Percentiles rank a stretch among this genome's conserved stretches.
These are phyloP conservation scores for Heteronetta atricapilla DNA, from an alignment of 2,113 vertebrate genomes.

Conservation along the genomic window DNA sequence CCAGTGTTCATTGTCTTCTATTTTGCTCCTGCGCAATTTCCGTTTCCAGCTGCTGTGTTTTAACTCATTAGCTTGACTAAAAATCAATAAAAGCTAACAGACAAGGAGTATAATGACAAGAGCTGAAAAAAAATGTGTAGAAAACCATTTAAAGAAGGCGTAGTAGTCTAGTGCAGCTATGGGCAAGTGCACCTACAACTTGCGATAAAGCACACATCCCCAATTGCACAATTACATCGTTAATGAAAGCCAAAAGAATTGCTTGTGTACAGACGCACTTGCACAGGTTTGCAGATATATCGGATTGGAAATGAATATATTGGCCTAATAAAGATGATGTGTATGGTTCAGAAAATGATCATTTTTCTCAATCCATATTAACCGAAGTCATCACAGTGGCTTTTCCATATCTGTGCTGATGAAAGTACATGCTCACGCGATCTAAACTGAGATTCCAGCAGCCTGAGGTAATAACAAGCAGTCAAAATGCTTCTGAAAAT, in stretches of 20 bases:
- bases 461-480: background rate
- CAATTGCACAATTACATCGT: background rate
- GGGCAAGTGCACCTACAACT: background rate
- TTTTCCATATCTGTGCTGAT: background rate
- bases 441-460: background rate
- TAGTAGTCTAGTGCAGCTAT: background rate
- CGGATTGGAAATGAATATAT: background rate
- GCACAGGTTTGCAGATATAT: background rate
- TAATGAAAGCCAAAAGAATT: background rate
- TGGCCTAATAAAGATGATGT: background rate
- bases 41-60: background rate
- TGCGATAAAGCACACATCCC: background rate
- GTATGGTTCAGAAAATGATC: background rate
- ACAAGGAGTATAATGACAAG: background rate
- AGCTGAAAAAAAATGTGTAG: background rate
- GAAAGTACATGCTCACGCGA: fast-evolving
- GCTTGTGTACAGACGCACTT: background rate
- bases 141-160: background rate
- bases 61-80: conserved; percentile 12
- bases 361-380: background rate
- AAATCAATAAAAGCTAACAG: conserved; percentile 25
- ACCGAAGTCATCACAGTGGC: background rate
- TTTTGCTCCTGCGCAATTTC: background rate
- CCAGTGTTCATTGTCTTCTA: background rate
- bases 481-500: background rate